Evolutionary conservation across 1,140 invertebrate genomes (phyloP).

Genomic region (Heliconius nattereri): DNA sequence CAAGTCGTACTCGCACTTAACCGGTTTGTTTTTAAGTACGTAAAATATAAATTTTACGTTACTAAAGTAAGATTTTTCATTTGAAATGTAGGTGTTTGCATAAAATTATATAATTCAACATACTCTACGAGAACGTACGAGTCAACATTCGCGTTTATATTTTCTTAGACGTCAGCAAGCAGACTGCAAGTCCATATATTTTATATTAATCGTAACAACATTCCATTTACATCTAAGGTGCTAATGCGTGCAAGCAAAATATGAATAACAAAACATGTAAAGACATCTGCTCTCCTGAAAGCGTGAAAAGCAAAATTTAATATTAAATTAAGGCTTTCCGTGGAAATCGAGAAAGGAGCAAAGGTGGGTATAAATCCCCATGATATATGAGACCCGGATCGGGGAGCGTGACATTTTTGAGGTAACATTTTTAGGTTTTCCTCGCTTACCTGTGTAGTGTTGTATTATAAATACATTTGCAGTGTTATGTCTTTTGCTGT

Average conservation of each 20-base stretch:
- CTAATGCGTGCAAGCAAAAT: slow-evolving; percentile 64
- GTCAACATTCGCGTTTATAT: not conserved
- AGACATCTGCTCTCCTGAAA: slow-evolving; percentile 65
- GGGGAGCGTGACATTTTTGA: slow-evolving; percentile 75
- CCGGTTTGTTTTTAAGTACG: not conserved
- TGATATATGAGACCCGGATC: slow-evolving; percentile 71
- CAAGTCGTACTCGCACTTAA: no score
- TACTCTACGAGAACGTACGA: not conserved
- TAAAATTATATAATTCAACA: not conserved
- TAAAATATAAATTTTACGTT: not conserved
- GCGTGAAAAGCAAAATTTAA: slow-evolving; percentile 73
- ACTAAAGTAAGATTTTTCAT: not conserved
- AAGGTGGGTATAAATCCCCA: slow-evolving; percentile 75
- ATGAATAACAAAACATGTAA: slow-evolving; percentile 74
- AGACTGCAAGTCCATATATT: slow-evolving; percentile 21
- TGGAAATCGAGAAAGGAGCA: slow-evolving; percentile 75
- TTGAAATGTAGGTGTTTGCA: not conserved
- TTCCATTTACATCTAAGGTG: slow-evolving; percentile 49
- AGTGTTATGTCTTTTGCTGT: slow-evolving; percentile 38
- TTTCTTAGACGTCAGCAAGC: not conserved
- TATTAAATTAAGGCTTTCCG: slow-evolving; percentile 80
- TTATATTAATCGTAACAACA: slow-evolving; percentile 32
- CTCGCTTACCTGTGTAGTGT: slow-evolving; percentile 42
- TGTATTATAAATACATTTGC: slow-evolving; percentile 42
- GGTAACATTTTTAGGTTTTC: slow-evolving; percentile 69